These are phyloP conservation scores for Argentina silus DNA, from an alignment of 2,797 vertebrate species.

Conservation along the genomic window DNA sequence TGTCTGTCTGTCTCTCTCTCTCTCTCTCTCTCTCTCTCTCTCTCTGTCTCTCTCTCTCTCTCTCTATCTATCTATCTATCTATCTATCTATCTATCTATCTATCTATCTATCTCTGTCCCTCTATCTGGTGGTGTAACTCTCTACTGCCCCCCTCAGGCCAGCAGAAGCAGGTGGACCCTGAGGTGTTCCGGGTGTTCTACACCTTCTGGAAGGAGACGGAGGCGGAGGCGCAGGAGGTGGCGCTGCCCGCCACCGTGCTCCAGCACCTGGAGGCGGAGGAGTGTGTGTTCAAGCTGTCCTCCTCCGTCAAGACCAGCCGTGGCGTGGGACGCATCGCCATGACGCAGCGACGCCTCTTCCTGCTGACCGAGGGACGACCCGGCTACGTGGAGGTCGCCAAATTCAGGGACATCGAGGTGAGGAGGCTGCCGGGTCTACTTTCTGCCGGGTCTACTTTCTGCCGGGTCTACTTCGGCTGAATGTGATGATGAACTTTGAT, in stretches of 20 bases:
- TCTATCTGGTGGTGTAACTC: background rate
- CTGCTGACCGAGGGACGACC: slow-evolving; percentile 87
- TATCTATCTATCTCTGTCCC: background rate
- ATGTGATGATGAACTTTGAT: too few relatives aligned
- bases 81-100: too few relatives aligned
- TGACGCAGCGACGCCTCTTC: slow-evolving; percentile 95
- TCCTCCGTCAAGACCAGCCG: slow-evolving; percentile 91
- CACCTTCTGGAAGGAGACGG: slow-evolving; percentile 96
- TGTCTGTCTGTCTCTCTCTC: too few relatives aligned
- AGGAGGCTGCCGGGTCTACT: too few relatives aligned
- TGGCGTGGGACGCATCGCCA: slow-evolving; percentile 94
- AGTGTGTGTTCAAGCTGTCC: slow-evolving; percentile 94
- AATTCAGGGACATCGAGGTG: slow-evolving; percentile 93
- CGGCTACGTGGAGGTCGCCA: slow-evolving; percentile 87
- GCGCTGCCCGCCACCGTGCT: slow-evolving; percentile 81
- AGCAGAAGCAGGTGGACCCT: slow-evolving; percentile 93
- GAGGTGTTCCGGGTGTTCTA: slow-evolving; percentile 94
- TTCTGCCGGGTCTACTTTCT: background rate
- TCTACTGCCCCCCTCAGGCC: slow-evolving; percentile 76
- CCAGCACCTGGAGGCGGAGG: slow-evolving; percentile 85
- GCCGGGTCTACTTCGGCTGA: too few relatives aligned
- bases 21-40: too few relatives aligned
- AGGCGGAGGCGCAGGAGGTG: slow-evolving; percentile 91
- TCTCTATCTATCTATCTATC: too few relatives aligned
- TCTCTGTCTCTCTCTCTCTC: too few relatives aligned